These are phyloP conservation scores for Zalophus californianus DNA, from an alignment of 2,797 vertebrate genomes.

Conservation along the genomic window DNA sequence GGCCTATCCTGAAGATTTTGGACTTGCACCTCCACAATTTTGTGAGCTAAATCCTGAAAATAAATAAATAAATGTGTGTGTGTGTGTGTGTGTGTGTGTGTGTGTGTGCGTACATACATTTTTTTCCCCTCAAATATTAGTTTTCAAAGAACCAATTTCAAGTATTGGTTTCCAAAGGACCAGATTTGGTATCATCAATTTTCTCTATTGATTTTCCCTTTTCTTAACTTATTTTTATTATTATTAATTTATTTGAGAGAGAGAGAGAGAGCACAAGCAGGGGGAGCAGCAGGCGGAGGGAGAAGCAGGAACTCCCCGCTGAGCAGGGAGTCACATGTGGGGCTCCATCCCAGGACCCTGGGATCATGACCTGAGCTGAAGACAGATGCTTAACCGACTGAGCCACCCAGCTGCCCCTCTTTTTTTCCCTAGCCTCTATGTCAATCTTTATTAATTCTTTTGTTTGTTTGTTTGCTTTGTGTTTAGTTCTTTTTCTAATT, in stretches of 20 bases:
- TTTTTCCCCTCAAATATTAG: background rate
- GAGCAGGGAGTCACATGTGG: no score
- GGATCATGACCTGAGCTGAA: background rate
- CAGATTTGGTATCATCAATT: background rate
- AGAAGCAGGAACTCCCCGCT: background rate
- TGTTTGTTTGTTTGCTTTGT: background rate
- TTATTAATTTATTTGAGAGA: background rate
- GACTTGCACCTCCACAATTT: background rate
- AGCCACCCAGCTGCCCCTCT: background rate
- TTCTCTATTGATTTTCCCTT: background rate
- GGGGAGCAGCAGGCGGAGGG: no score
- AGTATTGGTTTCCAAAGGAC: background rate
- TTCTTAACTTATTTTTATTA: background rate
- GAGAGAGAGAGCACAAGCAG: background rate
- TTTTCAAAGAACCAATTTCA: background rate
- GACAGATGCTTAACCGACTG: background rate
- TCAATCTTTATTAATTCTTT: background rate
- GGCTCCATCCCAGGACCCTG: no score
- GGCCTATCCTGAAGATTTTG: background rate
- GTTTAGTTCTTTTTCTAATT: background rate
- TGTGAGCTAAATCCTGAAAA: background rate
- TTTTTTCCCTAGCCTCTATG: background rate
- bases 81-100: background rate
- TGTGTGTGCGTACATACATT: no score
- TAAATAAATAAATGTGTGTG: background rate